These are phyloP conservation scores for Eristalis pertinax DNA, from an alignment of 2,888 invertebrate genomes.

Conservation along the genomic window DNA sequence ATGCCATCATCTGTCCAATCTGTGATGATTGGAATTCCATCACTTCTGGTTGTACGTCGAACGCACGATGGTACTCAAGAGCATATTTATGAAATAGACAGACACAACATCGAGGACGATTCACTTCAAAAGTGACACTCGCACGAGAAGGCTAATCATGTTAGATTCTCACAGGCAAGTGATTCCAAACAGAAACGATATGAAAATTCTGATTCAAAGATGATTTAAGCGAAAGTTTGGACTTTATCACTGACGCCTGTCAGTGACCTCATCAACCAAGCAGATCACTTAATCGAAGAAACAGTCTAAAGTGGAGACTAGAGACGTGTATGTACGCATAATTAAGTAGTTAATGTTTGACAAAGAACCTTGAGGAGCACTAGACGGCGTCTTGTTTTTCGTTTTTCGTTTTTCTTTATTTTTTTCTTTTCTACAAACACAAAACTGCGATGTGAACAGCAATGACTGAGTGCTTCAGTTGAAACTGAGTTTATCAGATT, in stretches of 20 bases:
- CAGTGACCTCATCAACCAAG: background rate
- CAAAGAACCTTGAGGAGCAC: background rate
- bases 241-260: background rate
- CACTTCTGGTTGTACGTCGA: background rate
- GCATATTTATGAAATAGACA: too few relatives aligned
- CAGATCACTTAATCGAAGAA: background rate
- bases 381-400: too few relatives aligned
- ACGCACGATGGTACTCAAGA: too few relatives aligned
- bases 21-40: background rate
- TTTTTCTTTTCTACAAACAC: background rate
- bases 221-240: background rate
- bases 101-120: too few relatives aligned
- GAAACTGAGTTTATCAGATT: background rate
- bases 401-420: background rate
- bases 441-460: background rate
- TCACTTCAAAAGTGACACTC: too few relatives aligned
- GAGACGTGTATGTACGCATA: background rate
- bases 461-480: background rate
- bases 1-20: background rate
- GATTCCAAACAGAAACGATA: background rate
- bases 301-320: background rate
- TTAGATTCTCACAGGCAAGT: too few relatives aligned
- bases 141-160: too few relatives aligned
- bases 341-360: background rate
- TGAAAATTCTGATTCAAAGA: background rate